phyloP scores from a whole-genome alignment of 2,888 invertebrate species.

The Rapana venosa region DNA sequence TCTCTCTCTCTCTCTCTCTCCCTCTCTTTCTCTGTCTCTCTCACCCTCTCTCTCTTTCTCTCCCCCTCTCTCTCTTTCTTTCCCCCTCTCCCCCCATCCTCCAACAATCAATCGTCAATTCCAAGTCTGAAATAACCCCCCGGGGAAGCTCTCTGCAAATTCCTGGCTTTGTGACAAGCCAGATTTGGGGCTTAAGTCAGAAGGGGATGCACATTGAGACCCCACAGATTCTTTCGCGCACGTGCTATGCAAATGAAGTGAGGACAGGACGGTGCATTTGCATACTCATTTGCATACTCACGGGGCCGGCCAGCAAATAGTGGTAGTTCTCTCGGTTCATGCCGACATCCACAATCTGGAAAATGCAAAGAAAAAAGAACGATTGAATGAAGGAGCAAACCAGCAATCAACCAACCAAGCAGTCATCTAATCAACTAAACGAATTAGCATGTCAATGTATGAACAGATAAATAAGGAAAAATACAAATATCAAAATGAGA shows the following conservation, averaged over 20 bases:
- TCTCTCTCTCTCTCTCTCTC: no score
- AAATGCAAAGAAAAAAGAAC: background rate
- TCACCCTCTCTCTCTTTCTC: no score
- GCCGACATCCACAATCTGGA: conserved; percentile 73
- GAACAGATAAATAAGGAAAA: background rate
- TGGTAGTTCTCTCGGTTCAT: conserved; percentile 78
- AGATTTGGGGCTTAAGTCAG: background rate
- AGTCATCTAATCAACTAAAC: background rate
- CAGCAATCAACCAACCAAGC: background rate
- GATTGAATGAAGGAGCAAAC: background rate
- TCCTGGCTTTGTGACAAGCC: background rate
- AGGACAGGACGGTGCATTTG: background rate
- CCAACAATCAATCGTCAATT: background rate
- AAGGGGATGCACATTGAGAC: background rate
- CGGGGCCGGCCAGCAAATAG: conserved; percentile 75
- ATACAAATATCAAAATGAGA: background rate
- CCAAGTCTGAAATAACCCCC: background rate
- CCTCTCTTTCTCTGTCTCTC: no score
- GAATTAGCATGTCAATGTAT: background rate
- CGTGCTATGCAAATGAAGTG: background rate
- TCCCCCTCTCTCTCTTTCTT: no score
- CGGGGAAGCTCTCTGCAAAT: background rate
- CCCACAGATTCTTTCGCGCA: background rate
- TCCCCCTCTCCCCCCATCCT: no score
- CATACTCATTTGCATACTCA: conserved; percentile 55